A percentile compares a stretch with the other conserved stretches of the same genome.
Conservation (phyloP, 2,113 vertebrate genomes). For the Bolborhynchus lineola region DNA sequence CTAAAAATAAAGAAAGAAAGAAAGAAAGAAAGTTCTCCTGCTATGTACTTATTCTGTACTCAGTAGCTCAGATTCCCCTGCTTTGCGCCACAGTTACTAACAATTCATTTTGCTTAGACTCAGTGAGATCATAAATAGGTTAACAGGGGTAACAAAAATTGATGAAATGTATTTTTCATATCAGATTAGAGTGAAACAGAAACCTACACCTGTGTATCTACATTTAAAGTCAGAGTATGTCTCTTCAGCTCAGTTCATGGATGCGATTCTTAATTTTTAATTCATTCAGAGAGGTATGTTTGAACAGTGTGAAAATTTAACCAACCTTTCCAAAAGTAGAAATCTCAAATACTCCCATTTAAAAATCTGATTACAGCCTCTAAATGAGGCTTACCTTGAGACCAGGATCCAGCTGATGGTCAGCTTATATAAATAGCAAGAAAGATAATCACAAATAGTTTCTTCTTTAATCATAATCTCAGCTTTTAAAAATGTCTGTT, state of each 20-base stretch:
- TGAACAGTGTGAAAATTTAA: neutral
- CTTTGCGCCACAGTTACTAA: neutral
- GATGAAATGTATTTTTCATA: neutral
- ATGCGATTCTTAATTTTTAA: neutral
- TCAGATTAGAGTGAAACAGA: neutral
- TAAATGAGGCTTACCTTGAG: neutral
- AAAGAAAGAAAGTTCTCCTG: neutral
- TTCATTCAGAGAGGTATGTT: neutral
- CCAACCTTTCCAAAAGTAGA: neutral
- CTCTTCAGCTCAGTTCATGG: neutral
- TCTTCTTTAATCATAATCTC: neutral
- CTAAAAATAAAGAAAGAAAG: neutral
- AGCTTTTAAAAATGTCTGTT: neutral
- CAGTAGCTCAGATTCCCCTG: neutral
- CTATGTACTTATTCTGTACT: neutral
- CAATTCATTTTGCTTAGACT: neutral
- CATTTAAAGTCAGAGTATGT: neutral
- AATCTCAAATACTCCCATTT: rapidly evolving
- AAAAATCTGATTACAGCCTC: neutral
- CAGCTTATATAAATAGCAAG: neutral
- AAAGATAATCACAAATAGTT: neutral
- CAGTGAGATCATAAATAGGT: neutral
- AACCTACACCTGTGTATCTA: neutral
- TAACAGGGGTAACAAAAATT: neutral
- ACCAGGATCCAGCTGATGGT: neutral